Base-by-base conservation (phyloP, 2,797 vertebrate species). In the Brachymystax lenok region DNA sequence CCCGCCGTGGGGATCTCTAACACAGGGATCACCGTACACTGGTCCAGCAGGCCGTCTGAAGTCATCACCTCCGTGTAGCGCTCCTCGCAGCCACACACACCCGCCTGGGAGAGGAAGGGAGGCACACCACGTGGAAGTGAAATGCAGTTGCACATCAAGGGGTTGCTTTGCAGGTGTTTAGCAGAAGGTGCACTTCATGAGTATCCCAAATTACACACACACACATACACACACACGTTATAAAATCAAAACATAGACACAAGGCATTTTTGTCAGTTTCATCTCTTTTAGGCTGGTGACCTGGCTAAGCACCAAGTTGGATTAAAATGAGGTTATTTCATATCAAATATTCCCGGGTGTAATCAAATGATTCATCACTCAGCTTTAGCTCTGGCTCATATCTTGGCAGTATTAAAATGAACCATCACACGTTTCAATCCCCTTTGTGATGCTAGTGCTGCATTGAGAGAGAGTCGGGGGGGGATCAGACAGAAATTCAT, bases 51-150 rank as follows among this genome's bases (percentile, higher is more conserved):
- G 24, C 96, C 97, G 21, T 98, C 95, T 0, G 98, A 99, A 1
- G 96, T 97, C 96, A 97, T 96, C 21, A 98, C 97, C 87, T 99
- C 98, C 2, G 98, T 99, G 90, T 96, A 98, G 59, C 98, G 97
- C 0, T 98, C 97, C 88, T 98, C 97, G 86, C 98, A 99, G 84
- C 91, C 96, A 69, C 98, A 99, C 0, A 94, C 91, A 30, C 96
- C 96, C 0, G 89, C 92, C 98, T 99, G 85, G 35, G 78, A 81
- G 64, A 73, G 84, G 79, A 52, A 30, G 16, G n/a, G 28, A 74
- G 17, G 4, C 7, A 74, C 71, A 33, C 52, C 27, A 69, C 13
- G 10, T 46, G 12, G 13, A 12, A 46, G 10, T 46, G 40, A 46
- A 13, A 46, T 46, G 40, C 40, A 40, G 7, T 40, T 10, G 40